phyloP scores from a whole-genome alignment of 2,113 vertebrate species.

The Neoarius graeffei region DNA sequence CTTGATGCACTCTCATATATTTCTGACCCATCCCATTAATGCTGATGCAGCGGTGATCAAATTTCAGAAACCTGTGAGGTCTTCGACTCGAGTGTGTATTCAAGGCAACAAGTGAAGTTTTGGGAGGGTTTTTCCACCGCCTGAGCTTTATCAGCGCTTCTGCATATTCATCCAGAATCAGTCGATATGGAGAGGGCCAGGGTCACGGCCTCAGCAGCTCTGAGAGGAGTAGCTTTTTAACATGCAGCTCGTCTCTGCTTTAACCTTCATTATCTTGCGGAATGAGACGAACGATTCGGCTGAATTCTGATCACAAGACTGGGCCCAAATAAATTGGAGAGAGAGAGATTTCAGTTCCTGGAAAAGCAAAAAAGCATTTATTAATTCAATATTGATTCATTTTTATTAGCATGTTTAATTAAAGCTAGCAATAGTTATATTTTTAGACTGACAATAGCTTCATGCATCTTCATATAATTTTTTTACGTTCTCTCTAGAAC shows the following conservation, averaged over 20 bases:
- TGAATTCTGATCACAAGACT: conserved; percentile 41
- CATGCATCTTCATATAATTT: background rate
- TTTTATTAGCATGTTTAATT: background rate
- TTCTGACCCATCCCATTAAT: background rate
- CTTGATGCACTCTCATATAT: background rate
- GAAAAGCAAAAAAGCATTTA: background rate
- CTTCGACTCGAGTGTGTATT: background rate
- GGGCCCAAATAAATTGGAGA: conserved; percentile 49
- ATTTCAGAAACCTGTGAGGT: background rate
- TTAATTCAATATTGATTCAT: background rate
- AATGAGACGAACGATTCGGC: conserved; percentile 31
- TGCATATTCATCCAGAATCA: conserved; percentile 12
- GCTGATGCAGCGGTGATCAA: background rate
- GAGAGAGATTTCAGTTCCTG: background rate
- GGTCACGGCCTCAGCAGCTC: conserved; percentile 21
- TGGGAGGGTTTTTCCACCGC: no score
- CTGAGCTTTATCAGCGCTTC: background rate
- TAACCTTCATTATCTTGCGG: conserved; percentile 51
- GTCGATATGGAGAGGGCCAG: background rate
- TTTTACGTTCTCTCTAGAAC: no score
- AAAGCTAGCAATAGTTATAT: background rate
- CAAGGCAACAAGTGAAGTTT: background rate
- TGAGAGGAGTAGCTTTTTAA: conserved; percentile 44
- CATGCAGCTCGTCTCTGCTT: conserved; percentile 44
- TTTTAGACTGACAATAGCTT: background rate